Base-by-base conservation (phyloP, 2,888 invertebrate genomes). In the Itoplectis maculator region DNA sequence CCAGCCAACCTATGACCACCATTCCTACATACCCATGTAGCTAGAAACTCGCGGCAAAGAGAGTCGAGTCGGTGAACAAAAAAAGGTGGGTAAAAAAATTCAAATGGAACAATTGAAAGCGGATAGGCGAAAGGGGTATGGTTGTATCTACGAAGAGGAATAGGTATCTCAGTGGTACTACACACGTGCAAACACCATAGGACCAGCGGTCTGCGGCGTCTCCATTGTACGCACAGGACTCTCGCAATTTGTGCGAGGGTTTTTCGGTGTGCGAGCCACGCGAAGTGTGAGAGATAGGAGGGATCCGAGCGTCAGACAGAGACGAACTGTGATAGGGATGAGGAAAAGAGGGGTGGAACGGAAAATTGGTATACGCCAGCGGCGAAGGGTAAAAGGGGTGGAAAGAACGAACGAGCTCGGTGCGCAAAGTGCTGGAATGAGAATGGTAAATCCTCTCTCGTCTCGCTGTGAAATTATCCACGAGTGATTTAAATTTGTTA, bases 21-120 rank as follows among this genome's bases (percentile, higher is more conserved):
- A 42, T 61, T 51, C 29, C 73, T 45, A 63, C 7, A 35, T 51
- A 54, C 65, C 70, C 63, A 66, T 42, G 37, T 77, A 69, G 54
- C 73, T 77, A 51, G 79, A 69, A 83, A 84, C 74, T 78, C 61
- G 63, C 47, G 63, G 68, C 56, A 79, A 68, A 81, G 70, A 80
- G 78, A 82, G 73, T 66, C 47, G 68, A 70, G 79, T 59, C 81
- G 70, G 70, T 47, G 68, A 54, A 29, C 29, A 29, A 73, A 76
- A 78, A 79, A 77, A 79, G 45, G 63, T 15, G 54, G 70, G 63
- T 75, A 80, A 51, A 81, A 78, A 65, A 51, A 61, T 74, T 75
- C 75, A 83, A 87, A 87, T 81, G 86, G 88, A 88, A 88, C 88
- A 88, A 89, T 89, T 84, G 88, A 86, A 87, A 86, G 78, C 78